Evolutionary conservation across 2,113 vertebrate genomes (phyloP).

Genomic region (Gymnarchus niloticus): DNA sequence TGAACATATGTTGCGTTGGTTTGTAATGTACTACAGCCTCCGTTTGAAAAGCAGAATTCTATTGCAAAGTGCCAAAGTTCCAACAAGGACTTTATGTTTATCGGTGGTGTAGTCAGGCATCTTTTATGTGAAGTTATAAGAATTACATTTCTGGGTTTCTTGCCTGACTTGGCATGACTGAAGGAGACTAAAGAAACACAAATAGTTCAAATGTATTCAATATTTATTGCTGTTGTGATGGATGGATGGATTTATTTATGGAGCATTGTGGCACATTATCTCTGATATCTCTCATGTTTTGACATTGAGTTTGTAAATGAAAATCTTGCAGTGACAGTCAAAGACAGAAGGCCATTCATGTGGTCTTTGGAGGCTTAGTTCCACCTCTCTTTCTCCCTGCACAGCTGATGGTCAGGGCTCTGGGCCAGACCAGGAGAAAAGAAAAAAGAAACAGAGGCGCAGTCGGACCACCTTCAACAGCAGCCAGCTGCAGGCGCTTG

Average conservation of each 20-base stretch:
- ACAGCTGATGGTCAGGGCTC: constrained; percentile 63
- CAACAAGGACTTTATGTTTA: not conserved
- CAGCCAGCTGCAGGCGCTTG: constrained; percentile 91
- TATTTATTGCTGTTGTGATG: not conserved
- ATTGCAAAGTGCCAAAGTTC: not conserved
- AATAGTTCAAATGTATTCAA: not conserved
- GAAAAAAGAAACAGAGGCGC: constrained; percentile 85
- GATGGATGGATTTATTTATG: not conserved
- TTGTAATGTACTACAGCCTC: not conserved
- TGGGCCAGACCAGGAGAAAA: constrained; percentile 45
- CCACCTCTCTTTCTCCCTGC: not conserved
- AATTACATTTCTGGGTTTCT: not conserved
- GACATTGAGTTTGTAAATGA: not conserved
- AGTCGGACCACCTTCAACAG: constrained; percentile 95
- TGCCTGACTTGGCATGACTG: not conserved
- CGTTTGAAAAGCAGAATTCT: no score
- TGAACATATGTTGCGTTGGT: not conserved
- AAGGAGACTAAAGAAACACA: not conserved
- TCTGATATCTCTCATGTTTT: not conserved
- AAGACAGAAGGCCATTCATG: not conserved
- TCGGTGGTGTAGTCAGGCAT: not conserved
- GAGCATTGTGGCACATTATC: not conserved
- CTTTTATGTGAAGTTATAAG: not conserved
- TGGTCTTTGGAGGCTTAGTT: not conserved
- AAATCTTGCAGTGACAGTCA: not conserved